Percentiles rank a stretch among this genome's conserved stretches.
phyloP scores from a whole-genome alignment of 2,888 invertebrate species.

The Tachina fera region DNA sequence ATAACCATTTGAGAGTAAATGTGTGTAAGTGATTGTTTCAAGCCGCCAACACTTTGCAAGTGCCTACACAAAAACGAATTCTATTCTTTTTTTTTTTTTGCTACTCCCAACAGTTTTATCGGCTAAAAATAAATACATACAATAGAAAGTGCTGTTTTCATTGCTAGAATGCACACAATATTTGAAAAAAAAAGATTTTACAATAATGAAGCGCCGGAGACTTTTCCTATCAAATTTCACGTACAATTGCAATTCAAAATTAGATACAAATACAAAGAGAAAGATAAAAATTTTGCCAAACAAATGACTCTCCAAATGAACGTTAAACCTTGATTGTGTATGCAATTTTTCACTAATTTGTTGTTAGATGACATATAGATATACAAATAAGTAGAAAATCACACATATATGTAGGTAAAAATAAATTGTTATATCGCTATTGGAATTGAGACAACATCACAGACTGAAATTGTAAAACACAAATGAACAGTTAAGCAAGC shows the following conservation, averaged over 20 bases:
- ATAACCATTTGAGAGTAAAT: not conserved
- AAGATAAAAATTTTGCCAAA: conserved; percentile 20
- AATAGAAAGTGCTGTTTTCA: conserved; percentile 1
- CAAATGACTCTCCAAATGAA: conserved; percentile 38
- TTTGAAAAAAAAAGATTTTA: not conserved
- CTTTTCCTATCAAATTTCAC: conserved; percentile 48
- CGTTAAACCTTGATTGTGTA: conserved; percentile 49
- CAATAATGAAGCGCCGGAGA: conserved; percentile 20
- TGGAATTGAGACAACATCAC: conserved; percentile 15
- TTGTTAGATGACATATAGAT: conserved; percentile 50
- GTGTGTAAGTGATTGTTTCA: conserved; percentile 14
- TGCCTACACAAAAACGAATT: not conserved
- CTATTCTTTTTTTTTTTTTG: not conserved
- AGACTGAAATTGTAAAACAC: not conserved
- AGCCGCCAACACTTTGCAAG: conserved; percentile 7
- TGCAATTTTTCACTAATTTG: conserved; percentile 63
- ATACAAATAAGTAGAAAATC: not conserved
- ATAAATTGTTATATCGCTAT: conserved; percentile 40
- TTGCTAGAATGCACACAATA: not conserved
- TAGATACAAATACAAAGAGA: conserved; percentile 17
- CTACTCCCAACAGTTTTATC: conserved; percentile 34
- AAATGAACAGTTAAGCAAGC: not conserved
- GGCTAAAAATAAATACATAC: conserved; percentile 5
- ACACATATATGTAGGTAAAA: not conserved
- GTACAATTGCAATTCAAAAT: conserved; percentile 10